A percentile compares a stretch with the other conserved stretches of the same genome.
phyloP scores from a whole-genome alignment of 2,797 vertebrate genomes.

The Lepidocolaptes lacrymiger region DNA sequence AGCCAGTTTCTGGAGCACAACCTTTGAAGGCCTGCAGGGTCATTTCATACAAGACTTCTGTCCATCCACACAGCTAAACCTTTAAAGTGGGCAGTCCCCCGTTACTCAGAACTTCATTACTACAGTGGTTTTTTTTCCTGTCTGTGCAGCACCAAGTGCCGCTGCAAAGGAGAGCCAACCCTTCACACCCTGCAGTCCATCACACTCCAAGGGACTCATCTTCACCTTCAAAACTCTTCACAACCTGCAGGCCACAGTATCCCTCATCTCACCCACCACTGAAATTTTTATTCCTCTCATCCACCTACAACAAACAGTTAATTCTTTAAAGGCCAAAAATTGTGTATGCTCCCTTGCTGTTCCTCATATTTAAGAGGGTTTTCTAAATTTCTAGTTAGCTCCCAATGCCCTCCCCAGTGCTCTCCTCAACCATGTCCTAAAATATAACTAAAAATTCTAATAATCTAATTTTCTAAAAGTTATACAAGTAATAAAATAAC shows the following conservation, averaged over 20 bases:
- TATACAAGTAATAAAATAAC: neutral
- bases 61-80: neutral
- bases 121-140: neutral
- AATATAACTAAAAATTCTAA: neutral
- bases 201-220: neutral
- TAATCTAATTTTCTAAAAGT: neutral
- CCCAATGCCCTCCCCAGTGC: neutral
- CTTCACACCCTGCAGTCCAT: neutral
- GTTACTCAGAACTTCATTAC: neutral
- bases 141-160: neutral
- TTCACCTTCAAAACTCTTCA: neutral
- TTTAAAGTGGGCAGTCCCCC: neutral
- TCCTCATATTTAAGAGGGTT: neutral
- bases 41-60: neutral
- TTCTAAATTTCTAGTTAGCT: neutral
- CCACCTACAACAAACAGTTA: neutral
- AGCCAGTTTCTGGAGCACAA: neutral
- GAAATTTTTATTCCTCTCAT: neutral
- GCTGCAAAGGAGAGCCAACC: neutral
- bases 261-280: neutral
- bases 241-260: neutral
- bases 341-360: neutral
- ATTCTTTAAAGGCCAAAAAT: neutral
- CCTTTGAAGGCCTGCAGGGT: neutral
- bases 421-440: neutral